Percentiles rank a stretch among this genome's conserved stretches.
Conservation (phyloP, 1,140 invertebrate genomes). For the Olivierus martensii region DNA sequence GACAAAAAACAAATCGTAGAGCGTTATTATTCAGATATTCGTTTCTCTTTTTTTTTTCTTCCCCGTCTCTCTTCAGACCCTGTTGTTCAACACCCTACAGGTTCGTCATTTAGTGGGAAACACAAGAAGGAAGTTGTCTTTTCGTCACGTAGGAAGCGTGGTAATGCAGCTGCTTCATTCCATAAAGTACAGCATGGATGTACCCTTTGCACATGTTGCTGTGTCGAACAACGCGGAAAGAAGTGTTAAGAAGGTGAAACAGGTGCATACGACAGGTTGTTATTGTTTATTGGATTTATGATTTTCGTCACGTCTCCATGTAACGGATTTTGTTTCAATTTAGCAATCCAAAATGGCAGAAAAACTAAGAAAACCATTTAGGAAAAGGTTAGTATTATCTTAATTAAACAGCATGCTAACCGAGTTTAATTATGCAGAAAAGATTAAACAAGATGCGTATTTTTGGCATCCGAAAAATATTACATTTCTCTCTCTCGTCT, state of each 20-base stretch:
- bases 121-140: slow-evolving; percentile 63
- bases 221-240: slow-evolving; percentile 25
- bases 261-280: background rate
- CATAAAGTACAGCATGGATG: slow-evolving; percentile 82
- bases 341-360: slow-evolving; percentile 58
- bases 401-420: no score
- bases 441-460: no score
- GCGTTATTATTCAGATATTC: no score
- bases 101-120: slow-evolving; percentile 46
- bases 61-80: no score
- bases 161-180: slow-evolving; percentile 78
- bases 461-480: no score
- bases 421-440: no score
- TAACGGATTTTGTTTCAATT: slow-evolving; percentile 24
- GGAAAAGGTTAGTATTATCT: slow-evolving; percentile 51
- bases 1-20: no score
- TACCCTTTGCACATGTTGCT: slow-evolving; percentile 80
- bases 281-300: background rate
- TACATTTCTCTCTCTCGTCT: no score
- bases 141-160: slow-evolving; percentile 82
- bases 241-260: background rate
- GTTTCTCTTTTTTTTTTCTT: no score
- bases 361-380: slow-evolving; percentile 72
- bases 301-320: slow-evolving; percentile 3
- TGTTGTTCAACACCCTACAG: slow-evolving; percentile 46